Percentiles rank a stretch among this genome's conserved stretches.
Conservation (phyloP, 2,888 invertebrate genomes). For the Therioaphis trifolii region DNA sequence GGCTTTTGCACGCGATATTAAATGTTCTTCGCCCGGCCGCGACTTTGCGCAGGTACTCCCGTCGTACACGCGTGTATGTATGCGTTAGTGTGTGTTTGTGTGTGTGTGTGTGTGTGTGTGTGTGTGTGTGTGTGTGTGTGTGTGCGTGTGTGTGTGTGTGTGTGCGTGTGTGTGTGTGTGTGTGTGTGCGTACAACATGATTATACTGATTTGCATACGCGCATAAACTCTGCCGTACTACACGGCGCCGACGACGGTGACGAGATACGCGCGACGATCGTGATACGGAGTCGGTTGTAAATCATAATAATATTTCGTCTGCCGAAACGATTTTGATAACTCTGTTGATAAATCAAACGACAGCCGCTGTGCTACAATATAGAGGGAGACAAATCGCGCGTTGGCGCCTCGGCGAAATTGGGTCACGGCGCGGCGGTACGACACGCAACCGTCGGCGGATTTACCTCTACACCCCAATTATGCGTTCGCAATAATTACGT, state of each 20-base stretch:
- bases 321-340: not conserved
- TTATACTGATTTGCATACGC: too few relatives aligned
- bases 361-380: not conserved
- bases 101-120: too few relatives aligned
- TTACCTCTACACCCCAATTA: not conserved
- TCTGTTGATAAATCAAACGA: constrained; percentile 32
- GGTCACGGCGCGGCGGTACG: constrained; percentile 17
- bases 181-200: not conserved
- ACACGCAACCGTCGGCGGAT: constrained; percentile 24
- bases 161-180: too few relatives aligned
- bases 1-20: not conserved
- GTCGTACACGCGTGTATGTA: too few relatives aligned
- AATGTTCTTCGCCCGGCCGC: not conserved
- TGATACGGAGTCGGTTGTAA: too few relatives aligned
- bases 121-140: too few relatives aligned
- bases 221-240: too few relatives aligned
- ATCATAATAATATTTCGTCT: not conserved
- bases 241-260: too few relatives aligned
- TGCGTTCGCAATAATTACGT: constrained; percentile 9
- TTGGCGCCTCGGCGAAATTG: constrained; percentile 33
- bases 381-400: not conserved
- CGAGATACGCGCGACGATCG: too few relatives aligned
- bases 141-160: too few relatives aligned
- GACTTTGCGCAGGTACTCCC: too few relatives aligned
- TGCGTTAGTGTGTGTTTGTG: too few relatives aligned